A percentile compares a stretch with the other conserved stretches of the same genome.
These are phyloP conservation scores for Elegia similella DNA, from an alignment of 2,888 invertebrate genomes.

Conservation along the genomic window DNA sequence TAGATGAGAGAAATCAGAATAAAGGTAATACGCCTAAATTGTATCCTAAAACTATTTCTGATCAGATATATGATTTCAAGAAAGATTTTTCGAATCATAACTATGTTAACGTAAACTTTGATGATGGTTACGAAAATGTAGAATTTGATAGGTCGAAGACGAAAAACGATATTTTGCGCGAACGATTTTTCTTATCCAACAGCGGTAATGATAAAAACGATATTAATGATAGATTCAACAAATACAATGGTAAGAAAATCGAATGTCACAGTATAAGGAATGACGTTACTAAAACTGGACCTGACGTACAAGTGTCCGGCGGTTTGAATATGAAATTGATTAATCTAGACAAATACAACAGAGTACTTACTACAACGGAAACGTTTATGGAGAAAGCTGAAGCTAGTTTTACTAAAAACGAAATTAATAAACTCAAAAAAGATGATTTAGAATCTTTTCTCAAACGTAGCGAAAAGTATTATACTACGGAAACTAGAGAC, in stretches of 20 bases:
- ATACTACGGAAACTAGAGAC: constrained; percentile 58
- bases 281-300: constrained; percentile 63
- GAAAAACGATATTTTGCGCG: constrained; percentile 64
- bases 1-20: constrained; percentile 25
- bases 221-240: constrained; percentile 60
- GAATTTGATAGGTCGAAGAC: constrained; percentile 45
- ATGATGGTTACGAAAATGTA: constrained; percentile 34
- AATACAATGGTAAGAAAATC: constrained; percentile 59
- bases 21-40: constrained; percentile 42
- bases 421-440: constrained; percentile 48
- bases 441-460: constrained; percentile 70
- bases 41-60: constrained; percentile 58
- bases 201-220: constrained; percentile 54
- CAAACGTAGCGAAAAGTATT: constrained; percentile 73
- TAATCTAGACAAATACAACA: constrained; percentile 65
- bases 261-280: constrained; percentile 72
- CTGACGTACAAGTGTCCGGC: constrained; percentile 63
- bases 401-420: constrained; percentile 65
- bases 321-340: constrained; percentile 68
- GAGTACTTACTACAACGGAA: constrained; percentile 67
- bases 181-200: constrained; percentile 58
- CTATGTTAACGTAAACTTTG: constrained; percentile 62
- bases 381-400: constrained; percentile 64
- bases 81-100: constrained; percentile 68
- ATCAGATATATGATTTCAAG: constrained; percentile 71